Base-by-base conservation (phyloP, 2,888 invertebrate genomes). In the Octonoba sinensis region DNA sequence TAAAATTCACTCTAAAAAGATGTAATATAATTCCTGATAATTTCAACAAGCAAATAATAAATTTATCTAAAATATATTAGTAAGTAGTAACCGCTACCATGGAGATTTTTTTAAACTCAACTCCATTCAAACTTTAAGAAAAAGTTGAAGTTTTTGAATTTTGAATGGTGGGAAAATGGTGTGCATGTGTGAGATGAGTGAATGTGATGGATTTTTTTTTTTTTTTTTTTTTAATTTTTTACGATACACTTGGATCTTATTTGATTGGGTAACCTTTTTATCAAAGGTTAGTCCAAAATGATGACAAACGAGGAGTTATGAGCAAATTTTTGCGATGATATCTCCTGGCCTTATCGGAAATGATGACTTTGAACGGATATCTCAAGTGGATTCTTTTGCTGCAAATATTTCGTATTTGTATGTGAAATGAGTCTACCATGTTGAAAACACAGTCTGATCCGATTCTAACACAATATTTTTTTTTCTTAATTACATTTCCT, bases 301-400 rank as follows among this genome's bases (percentile, higher is more conserved):
- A 79, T 79, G 79, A 79, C 57, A 79, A 79, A 73, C 73, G 56
- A 65, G 64, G 79, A 73, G 69, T 73, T 71, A 71, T 67, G 79
- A 79, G 79, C 79, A 71, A 27, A 27, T n/a, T 65, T 67, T 16
- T 79, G 79, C 73, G 51, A 62, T 79, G 79, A 79, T 62, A 27
- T 56, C 56, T 69, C 67, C 73, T 62, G 72, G 73, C 67, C 62
- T 69, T 73, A 56, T 73, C 79, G 79, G 79, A 73, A 13, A 47
- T 79, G 79, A 79, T 79, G 79, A 73, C 36, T 47, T 13, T 49
- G 79, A 79, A 79, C 79, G 79, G 79, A 79, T 79, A 79, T 79
- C 79, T 79, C 73, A 79, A 79, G 79, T 79, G 79, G 69, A 73
- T 64, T 16, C 49, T 54, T 62, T 62, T 27, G 18, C 62, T 36